These are phyloP conservation scores for Omphaloscelis lunosa DNA, from an alignment of 2,888 invertebrate genomes.

Conservation along the genomic window DNA sequence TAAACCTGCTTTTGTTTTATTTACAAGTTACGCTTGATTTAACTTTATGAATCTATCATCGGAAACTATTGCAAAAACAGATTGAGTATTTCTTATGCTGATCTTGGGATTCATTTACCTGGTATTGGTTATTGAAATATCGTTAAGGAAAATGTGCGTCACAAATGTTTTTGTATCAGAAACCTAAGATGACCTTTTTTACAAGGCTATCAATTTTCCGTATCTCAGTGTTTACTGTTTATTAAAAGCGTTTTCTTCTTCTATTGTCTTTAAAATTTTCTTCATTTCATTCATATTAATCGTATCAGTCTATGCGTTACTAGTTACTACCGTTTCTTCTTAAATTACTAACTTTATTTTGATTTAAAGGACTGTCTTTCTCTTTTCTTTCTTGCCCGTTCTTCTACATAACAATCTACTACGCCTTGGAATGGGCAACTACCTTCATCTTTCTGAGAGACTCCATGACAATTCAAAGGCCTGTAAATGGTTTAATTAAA, in stretches of 20 bases:
- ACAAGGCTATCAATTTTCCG: not conserved
- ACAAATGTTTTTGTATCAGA: constrained; percentile 5
- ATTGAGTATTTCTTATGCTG: constrained; percentile 34
- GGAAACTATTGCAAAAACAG: constrained; percentile 34
- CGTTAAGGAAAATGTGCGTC: constrained; percentile 27
- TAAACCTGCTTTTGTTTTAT: constrained; percentile 52
- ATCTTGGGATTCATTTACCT: constrained; percentile 34
- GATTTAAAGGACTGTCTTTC: no score
- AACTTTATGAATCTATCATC: constrained; percentile 26
- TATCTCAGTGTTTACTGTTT: not conserved
- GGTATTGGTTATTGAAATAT: constrained; percentile 24
- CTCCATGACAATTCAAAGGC: not conserved
- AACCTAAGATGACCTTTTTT: not conserved
- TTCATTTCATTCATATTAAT: not conserved
- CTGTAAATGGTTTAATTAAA: not conserved
- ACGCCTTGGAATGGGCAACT: not conserved
- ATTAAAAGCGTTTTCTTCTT: not conserved
- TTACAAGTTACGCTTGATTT: constrained; percentile 47
- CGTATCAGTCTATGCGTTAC: not conserved
- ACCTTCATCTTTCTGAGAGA: not conserved
- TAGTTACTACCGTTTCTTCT: not conserved
- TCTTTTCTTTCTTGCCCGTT: not conserved
- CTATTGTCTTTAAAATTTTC: not conserved
- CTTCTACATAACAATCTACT: not conserved
- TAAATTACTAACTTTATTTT: not conserved